A percentile compares a stretch with the other conserved stretches of the same genome.
phyloP scores from a whole-genome alignment of 1,140 invertebrate genomes.

The Anoplophora glabripennis region DNA sequence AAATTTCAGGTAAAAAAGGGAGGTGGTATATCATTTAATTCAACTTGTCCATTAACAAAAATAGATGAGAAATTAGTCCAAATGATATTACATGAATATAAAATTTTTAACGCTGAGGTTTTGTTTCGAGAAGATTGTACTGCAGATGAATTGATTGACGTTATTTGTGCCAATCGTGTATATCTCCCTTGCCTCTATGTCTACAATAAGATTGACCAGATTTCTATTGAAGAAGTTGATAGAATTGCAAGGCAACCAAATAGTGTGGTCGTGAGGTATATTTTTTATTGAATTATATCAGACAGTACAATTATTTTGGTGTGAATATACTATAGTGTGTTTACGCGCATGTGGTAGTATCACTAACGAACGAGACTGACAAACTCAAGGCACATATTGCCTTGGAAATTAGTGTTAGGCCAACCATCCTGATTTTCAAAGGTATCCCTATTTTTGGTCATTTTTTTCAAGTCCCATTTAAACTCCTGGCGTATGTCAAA shows the following conservation, averaged over 20 bases:
- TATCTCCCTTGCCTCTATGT: slow-evolving; percentile 98
- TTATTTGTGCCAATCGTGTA: slow-evolving; percentile 96
- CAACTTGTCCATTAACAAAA: slow-evolving; percentile 90
- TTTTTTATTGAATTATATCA: no score
- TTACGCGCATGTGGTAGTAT: no score
- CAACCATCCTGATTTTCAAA: no score
- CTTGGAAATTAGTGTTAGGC: no score
- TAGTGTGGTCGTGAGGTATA: slow-evolving; percentile 91
- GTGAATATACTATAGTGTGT: no score
- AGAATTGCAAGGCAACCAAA: slow-evolving; percentile 86
- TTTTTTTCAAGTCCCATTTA: no score
- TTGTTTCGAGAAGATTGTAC: slow-evolving; percentile 95
- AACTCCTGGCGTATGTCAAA: no score
- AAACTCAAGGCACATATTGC: no score
- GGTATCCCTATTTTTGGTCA: no score
- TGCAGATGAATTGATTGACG: slow-evolving; percentile 97
- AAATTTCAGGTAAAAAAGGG: slow-evolving; percentile 82
- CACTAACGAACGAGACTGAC: no score
- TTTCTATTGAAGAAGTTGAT: slow-evolving; percentile 98
- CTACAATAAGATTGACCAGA: slow-evolving; percentile 99
- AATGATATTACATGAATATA: slow-evolving; percentile 98
- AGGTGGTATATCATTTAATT: slow-evolving; percentile 98
- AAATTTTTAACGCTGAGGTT: slow-evolving; percentile 98
- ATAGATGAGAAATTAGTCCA: slow-evolving; percentile 98
- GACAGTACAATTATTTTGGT: no score